phyloP scores from a whole-genome alignment of 2,113 vertebrate species.

The Cnemophilus loriae region DNA sequence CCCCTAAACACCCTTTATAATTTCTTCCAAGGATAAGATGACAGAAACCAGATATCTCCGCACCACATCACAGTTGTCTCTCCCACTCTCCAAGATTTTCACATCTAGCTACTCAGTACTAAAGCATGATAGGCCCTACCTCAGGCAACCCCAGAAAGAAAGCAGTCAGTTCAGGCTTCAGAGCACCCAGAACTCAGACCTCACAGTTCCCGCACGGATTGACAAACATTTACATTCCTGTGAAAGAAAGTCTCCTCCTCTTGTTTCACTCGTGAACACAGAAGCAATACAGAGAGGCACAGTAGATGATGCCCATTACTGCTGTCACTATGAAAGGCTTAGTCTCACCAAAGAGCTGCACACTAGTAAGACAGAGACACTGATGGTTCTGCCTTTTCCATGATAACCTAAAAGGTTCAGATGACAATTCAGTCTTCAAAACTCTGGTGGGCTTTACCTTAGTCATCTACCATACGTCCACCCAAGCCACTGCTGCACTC shows the following conservation, averaged over 20 bases:
- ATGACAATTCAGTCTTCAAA: neutral
- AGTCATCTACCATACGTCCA: neutral
- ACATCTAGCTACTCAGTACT: neutral
- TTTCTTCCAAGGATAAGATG: neutral
- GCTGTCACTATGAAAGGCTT: neutral
- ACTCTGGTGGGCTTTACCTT: neutral
- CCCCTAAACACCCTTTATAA: accelerated
- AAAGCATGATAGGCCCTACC: neutral
- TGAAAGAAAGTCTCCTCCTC: neutral
- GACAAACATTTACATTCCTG: neutral
- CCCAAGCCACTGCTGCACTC: neutral
- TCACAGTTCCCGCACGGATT: neutral
- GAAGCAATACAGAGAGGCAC: neutral
- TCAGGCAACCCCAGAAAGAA: neutral
- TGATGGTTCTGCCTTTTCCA: neutral
- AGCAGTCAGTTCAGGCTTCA: neutral
- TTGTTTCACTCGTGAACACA: neutral
- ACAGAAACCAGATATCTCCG: neutral
- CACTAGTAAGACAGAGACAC: neutral
- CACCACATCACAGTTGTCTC: neutral
- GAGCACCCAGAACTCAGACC: neutral
- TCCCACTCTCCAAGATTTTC: neutral
- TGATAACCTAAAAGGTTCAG: neutral
- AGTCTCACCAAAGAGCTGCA: neutral
- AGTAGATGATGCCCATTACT: neutral